phyloP scores from a whole-genome alignment of 1,140 invertebrate genomes.

The Leguminivora glycinivorella region DNA sequence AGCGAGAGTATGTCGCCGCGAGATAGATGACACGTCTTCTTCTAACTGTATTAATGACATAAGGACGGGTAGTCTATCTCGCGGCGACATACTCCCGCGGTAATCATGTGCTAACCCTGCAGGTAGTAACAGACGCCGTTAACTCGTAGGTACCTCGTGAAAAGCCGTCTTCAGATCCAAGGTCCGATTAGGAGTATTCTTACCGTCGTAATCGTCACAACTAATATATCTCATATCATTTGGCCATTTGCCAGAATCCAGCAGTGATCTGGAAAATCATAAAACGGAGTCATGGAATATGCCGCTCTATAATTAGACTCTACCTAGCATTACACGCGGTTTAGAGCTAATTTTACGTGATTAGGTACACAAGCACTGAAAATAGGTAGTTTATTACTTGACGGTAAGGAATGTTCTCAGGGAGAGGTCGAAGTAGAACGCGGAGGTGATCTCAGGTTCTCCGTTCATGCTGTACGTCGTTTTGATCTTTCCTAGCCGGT shows the following conservation, averaged over 20 bases:
- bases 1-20: too few relatives aligned
- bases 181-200: constrained; percentile 83
- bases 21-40: too few relatives aligned
- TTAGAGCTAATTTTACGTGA: constrained; percentile 43
- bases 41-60: too few relatives aligned
- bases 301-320: constrained; percentile 63
- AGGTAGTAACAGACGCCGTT: neutral
- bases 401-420: constrained; percentile 86
- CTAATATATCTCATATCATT: constrained; percentile 84
- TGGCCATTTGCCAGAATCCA: constrained; percentile 84
- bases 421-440: constrained; percentile 93
- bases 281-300: constrained; percentile 65
- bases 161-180: constrained; percentile 80
- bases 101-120: too few relatives aligned
- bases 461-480: constrained; percentile 85
- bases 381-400: constrained; percentile 79
- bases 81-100: too few relatives aligned
- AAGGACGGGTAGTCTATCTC: too few relatives aligned
- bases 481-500: constrained; percentile 83
- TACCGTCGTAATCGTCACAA: constrained; percentile 87
- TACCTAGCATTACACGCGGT: constrained; percentile 52
- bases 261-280: constrained; percentile 74
- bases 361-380: constrained; percentile 43
- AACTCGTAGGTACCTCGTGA: constrained; percentile 74
- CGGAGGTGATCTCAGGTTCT: constrained; percentile 85